phyloP scores from a whole-genome alignment of 2,888 invertebrate species.

The Thecophora atra region DNA sequence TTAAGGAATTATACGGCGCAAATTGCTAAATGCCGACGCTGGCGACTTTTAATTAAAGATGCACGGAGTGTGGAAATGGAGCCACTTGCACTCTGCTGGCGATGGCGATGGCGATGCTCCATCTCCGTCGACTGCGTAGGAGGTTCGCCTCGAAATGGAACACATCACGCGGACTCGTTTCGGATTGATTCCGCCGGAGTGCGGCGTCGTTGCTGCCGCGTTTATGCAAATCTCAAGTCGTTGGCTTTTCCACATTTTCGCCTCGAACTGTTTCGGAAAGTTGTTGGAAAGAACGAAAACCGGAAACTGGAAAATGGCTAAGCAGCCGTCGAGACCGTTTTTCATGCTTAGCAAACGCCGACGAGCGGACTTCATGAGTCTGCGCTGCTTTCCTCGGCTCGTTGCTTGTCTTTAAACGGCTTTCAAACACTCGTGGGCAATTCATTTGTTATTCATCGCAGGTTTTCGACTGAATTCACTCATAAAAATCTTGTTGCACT shows the following conservation, averaged over 20 bases:
- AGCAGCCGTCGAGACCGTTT: background rate
- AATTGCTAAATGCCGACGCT: background rate
- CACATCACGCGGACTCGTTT: constrained; percentile 35
- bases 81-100: background rate
- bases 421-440: background rate
- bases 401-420: background rate
- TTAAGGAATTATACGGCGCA: background rate
- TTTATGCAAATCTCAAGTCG: constrained; percentile 37
- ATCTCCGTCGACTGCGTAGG: constrained; percentile 25
- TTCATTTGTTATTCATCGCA: constrained; percentile 26
- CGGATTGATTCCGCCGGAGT: constrained; percentile 27
- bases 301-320: constrained; percentile 6
- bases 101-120: background rate
- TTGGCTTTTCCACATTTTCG: constrained; percentile 21
- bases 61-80: background rate
- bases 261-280: constrained; percentile 14
- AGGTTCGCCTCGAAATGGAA: constrained; percentile 13
- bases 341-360: no score
- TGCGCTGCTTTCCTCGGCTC: background rate
- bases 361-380: background rate
- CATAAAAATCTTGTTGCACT: constrained; percentile 24
- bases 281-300: constrained; percentile 8
- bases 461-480: background rate
- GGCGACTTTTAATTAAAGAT: constrained; percentile 27
- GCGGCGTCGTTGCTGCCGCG: constrained; percentile 33